Base-by-base conservation (phyloP, 2,797 vertebrate genomes). In the Gephyroberyx darwinii region DNA sequence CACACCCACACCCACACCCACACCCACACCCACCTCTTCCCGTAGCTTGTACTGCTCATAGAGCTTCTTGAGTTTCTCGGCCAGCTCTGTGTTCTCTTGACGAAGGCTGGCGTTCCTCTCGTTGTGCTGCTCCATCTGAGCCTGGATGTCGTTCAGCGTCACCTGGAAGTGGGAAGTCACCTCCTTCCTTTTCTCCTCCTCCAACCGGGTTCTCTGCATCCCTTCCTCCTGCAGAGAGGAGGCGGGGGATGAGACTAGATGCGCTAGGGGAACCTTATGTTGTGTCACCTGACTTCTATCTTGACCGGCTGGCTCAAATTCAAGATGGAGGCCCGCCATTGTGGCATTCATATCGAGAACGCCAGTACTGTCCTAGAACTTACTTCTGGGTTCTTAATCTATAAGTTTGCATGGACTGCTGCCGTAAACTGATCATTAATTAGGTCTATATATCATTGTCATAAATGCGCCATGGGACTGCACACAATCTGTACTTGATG, bases 111-210 rank as follows among this genome's bases (percentile, higher is more conserved):
- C 93, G 16, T 99, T 99, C 4, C 95, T 92, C 85, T 98, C 96
- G 0, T 99, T 98, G 92, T 99, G 97, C 86, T 98, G 97, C 82
- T 98, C 97, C 97, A 99, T 99, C 93, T 99, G 98, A 26, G 95
- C 92, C 92, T 99, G 97, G 92, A 99, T 99, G 89, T 99, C 96
- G 0, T 97, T 96, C 80, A 99, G 94, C 0, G 98, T 99, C 90
- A 97, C 93, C 91, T 99, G 98, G 91, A 99, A 98, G 84, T 99
- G 97, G 0, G 97, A 96, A 0, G 97, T 99, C 89, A 99, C 97
- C 84, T 99, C 98, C 86, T 98, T 99, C 74, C 98, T 89, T 79
- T 99, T 99, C 91, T 99, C 98, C 79, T 99, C 98, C 68, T 99
- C 98, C 83, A 98, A 93, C 0, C 98, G 95, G 0, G 97, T 96